Conservation (phyloP, 2,113 vertebrate genomes). For the Malurus alboscapulatus region DNA sequence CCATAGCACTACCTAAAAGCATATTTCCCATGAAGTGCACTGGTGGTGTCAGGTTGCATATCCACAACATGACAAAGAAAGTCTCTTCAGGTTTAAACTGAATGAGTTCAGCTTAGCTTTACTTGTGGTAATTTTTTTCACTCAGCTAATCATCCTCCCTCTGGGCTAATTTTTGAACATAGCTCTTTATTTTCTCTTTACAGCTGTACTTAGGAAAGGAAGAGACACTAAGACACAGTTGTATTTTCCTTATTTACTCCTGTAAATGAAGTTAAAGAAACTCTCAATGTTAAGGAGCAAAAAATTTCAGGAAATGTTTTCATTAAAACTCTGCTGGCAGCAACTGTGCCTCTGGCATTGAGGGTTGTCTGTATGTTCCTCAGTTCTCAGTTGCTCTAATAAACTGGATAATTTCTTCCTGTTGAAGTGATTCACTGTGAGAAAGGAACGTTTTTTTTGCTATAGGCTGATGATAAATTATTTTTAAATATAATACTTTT, state of each 20-base stretch:
- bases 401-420: background rate
- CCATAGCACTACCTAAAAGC: background rate
- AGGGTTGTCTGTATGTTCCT: background rate
- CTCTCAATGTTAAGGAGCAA: background rate
- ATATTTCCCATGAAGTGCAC: background rate
- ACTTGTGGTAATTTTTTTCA: background rate
- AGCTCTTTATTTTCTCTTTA: constrained; percentile 24
- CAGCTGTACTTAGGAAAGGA: background rate
- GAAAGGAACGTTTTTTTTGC: background rate
- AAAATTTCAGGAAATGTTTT: constrained; percentile 12
- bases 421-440: background rate
- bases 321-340: constrained; percentile 20
- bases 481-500: background rate
- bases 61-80: background rate
- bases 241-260: background rate
- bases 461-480: background rate
- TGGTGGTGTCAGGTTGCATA: background rate
- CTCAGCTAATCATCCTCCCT: background rate
- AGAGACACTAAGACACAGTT: background rate
- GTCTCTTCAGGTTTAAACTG: background rate
- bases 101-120: background rate
- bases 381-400: background rate
- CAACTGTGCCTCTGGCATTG: background rate
- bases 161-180: background rate
- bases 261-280: constrained; percentile 25